Evolutionary conservation across 2,797 vertebrate genomes (phyloP).

Genomic region (Falco peregrinus): DNA sequence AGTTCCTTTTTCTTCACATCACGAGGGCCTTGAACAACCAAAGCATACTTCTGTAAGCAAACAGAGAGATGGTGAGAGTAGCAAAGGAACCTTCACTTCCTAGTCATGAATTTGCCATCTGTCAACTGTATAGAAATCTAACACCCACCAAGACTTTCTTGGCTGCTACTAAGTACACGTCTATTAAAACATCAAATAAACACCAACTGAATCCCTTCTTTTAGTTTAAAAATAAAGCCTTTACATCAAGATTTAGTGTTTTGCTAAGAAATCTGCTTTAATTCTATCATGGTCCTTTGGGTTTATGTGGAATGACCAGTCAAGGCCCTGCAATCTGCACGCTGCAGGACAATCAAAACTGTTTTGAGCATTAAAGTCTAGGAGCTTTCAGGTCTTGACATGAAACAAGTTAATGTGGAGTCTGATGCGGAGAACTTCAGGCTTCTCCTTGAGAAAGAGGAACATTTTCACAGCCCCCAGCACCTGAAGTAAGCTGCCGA

Average conservation of each 20-base stretch:
- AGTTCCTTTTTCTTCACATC: slow-evolving; percentile 91
- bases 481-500: neutral
- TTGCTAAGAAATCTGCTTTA: neutral
- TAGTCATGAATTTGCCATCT: neutral
- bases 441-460: neutral
- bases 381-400: neutral
- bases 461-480: neutral
- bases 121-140: neutral
- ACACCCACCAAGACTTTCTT: neutral
- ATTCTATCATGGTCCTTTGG: neutral
- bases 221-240: neutral
- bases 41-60: slow-evolving; percentile 81
- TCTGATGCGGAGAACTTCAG: neutral
- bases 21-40: slow-evolving; percentile 90
- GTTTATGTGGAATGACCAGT: neutral
- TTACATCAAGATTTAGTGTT: neutral
- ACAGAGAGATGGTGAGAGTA: neutral
- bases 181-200: neutral
- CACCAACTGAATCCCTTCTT: neutral
- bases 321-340: neutral
- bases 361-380: neutral
- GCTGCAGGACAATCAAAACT: neutral
- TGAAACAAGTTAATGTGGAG: neutral
- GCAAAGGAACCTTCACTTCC: neutral
- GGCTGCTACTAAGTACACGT: neutral